phyloP scores from a whole-genome alignment of 2,888 invertebrate species.

The Platycheirus albimanus region DNA sequence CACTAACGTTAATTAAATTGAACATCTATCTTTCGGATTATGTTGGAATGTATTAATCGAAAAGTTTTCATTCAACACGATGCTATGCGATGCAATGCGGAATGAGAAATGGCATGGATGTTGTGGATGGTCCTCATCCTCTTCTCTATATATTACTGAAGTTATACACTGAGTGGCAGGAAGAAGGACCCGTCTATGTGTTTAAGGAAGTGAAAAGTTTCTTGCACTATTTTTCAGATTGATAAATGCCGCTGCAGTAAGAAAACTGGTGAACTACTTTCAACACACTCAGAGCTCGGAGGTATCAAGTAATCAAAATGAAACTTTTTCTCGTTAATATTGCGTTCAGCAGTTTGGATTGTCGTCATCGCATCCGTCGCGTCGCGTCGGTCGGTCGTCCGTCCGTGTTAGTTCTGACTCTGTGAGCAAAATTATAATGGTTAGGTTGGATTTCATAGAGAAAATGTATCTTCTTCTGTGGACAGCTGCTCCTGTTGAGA shows the following conservation, averaged over 20 bases:
- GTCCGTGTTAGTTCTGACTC: neutral
- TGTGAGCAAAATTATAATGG: neutral
- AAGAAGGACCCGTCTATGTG: neutral
- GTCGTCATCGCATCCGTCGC: neutral
- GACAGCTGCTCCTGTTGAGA: neutral
- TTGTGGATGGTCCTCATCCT: neutral
- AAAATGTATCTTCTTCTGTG: neutral
- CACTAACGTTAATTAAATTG: constrained; percentile 66
- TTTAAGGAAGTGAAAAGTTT: constrained; percentile 33
- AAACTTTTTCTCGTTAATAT: constrained; percentile 54
- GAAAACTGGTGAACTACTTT: constrained; percentile 6
- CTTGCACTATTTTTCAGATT: constrained; percentile 32
- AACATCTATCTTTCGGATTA: constrained; percentile 66
- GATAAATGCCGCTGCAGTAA: constrained; percentile 45
- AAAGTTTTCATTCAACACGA: constrained; percentile 52
- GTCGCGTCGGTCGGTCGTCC: too few relatives aligned
- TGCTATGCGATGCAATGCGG: neutral
- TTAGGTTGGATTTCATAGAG: neutral
- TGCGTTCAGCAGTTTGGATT: neutral
- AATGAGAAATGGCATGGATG: too few relatives aligned
- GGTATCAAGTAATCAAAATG: constrained; percentile 54
- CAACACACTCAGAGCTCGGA: constrained; percentile 5
- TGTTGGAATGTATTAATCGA: constrained; percentile 60
- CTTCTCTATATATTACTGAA: too few relatives aligned
- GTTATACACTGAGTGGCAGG: neutral